Evolutionary conservation across 2,113 vertebrate genomes (phyloP).

Genomic region (Tetrao urogallus): DNA sequence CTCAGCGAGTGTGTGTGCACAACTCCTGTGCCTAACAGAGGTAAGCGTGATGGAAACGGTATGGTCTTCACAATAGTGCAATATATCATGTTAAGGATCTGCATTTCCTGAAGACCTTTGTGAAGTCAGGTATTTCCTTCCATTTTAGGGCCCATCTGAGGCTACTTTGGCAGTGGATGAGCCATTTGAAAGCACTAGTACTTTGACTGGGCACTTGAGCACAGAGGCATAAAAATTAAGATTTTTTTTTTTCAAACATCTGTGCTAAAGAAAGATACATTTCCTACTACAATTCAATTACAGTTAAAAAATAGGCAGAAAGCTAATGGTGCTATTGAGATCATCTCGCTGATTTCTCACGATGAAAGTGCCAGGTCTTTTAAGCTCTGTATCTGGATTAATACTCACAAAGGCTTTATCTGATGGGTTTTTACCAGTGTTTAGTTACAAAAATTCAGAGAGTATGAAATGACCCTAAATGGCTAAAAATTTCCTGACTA

Average conservation of each 20-base stretch:
- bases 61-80: background rate
- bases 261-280: background rate
- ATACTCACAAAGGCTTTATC: background rate
- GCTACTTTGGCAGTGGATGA: background rate
- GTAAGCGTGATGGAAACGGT: background rate
- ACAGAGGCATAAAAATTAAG: background rate
- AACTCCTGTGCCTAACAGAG: background rate
- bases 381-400: background rate
- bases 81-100: background rate
- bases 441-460: conserved; percentile 15
- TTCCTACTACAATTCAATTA: background rate
- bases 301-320: background rate
- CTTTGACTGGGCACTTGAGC: background rate
- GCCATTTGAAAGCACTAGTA: background rate
- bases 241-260: background rate
- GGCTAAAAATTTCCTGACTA: background rate
- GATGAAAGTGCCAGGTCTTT: background rate
- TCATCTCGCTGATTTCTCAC: background rate
- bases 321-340: background rate
- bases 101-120: background rate
- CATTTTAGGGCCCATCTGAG: background rate
- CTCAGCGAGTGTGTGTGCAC: accelerated
- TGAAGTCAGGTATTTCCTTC: background rate
- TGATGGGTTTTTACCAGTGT: background rate
- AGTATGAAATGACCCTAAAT: background rate